These are phyloP conservation scores for Myiozetetes cayanensis DNA, from an alignment of 2,113 vertebrate genomes.

Conservation along the genomic window DNA sequence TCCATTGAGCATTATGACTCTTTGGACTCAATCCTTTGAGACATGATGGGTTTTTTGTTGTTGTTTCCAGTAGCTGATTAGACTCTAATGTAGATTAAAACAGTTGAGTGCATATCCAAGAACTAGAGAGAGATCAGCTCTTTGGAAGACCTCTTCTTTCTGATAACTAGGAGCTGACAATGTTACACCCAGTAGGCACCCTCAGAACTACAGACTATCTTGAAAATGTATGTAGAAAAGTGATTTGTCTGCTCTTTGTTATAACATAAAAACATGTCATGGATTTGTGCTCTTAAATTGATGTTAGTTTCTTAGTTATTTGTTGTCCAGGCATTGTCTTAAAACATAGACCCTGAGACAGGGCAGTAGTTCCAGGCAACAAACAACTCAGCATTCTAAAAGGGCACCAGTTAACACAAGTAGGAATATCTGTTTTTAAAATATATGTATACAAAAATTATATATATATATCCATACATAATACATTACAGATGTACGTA, in stretches of 20 bases:
- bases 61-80: neutral
- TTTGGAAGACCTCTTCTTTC: neutral
- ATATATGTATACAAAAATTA: neutral
- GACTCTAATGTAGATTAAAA: neutral
- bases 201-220: neutral
- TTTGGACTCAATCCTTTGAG: neutral
- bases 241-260: neutral
- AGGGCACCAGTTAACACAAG: constrained; percentile 39
- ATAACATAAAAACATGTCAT: constrained; percentile 11
- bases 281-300: neutral
- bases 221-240: neutral
- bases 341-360: neutral
- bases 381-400: constrained; percentile 14
- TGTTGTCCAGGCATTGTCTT: neutral
- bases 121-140: neutral
- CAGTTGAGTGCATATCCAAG: neutral
- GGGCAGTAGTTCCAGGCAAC: constrained; percentile 5
- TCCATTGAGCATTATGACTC: neutral
- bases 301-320: neutral
- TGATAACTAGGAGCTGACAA: neutral
- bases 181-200: neutral
- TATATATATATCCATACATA: neutral
- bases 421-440: neutral
- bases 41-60: neutral
- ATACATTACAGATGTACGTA: neutral